A percentile compares a stretch with the other conserved stretches of the same genome.
These are phyloP conservation scores for Xanthorhoe spadicearia DNA, from an alignment of 2,888 invertebrate species.

Conservation along the genomic window DNA sequence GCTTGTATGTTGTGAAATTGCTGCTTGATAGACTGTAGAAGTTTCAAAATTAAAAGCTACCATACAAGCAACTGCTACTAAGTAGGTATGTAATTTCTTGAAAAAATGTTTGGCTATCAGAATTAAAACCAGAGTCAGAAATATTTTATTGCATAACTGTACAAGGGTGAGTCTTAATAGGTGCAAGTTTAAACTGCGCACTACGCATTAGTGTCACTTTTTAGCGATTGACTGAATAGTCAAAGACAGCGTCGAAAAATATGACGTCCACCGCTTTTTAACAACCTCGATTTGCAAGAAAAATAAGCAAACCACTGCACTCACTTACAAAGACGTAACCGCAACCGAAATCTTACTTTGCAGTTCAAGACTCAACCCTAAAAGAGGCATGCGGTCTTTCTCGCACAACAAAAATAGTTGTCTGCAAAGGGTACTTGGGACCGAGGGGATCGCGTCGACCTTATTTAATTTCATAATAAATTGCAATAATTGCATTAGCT, in stretches of 20 bases:
- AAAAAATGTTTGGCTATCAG: too few relatives aligned
- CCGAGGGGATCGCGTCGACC: conserved; percentile 67
- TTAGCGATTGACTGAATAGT: too few relatives aligned
- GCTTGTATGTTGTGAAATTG: too few relatives aligned
- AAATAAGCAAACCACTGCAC: conserved; percentile 77
- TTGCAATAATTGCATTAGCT: conserved; percentile 82
- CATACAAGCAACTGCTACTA: too few relatives aligned
- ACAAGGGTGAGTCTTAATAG: too few relatives aligned
- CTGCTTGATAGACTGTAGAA: too few relatives aligned
- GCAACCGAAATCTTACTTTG: conserved; percentile 59
- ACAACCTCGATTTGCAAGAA: conserved; percentile 60
- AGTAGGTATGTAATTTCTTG: too few relatives aligned
- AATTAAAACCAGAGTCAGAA: too few relatives aligned
- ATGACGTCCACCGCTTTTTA: background rate
- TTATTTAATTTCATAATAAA: conserved; percentile 84
- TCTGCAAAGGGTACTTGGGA: conserved; percentile 72
- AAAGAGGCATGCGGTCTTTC: conserved; percentile 53
- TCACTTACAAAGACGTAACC: conserved; percentile 62
- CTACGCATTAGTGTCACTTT: too few relatives aligned
- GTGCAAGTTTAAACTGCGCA: too few relatives aligned
- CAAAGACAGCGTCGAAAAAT: background rate
- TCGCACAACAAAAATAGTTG: conserved; percentile 59
- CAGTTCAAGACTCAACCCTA: conserved; percentile 67
- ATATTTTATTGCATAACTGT: too few relatives aligned
- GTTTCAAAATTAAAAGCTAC: too few relatives aligned